These are phyloP conservation scores for Thaumatotibia leucotreta DNA, from an alignment of 1,140 invertebrate genomes.

Conservation along the genomic window DNA sequence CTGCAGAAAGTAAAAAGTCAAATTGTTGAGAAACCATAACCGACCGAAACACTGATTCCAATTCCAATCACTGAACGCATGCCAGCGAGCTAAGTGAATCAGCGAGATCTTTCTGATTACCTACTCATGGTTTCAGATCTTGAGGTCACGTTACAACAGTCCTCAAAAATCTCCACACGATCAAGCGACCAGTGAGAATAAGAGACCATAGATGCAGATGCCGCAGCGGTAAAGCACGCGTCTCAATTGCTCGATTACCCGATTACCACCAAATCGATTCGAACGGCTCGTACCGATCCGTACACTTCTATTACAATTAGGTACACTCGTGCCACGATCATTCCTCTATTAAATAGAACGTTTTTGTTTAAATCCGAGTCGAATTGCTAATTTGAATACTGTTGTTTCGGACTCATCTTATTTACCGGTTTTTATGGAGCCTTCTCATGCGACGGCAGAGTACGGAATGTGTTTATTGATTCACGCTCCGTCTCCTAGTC, in stretches of 20 bases:
- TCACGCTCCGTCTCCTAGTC: constrained; percentile 47
- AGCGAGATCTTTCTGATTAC: background rate
- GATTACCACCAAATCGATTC: constrained; percentile 62
- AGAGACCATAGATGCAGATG: constrained; percentile 12
- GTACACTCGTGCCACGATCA: constrained; percentile 53
- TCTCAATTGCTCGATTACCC: constrained; percentile 23
- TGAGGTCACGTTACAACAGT: background rate
- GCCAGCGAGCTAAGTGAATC: background rate
- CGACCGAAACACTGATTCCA: constrained; percentile 37
- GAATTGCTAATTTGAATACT: constrained; percentile 72
- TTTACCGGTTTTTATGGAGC: constrained; percentile 58
- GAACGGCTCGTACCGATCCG: constrained; percentile 47
- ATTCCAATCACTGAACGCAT: background rate
- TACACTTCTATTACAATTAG: constrained; percentile 29
- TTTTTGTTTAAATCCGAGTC: constrained; percentile 73
- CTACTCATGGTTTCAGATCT: background rate
- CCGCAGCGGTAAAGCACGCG: constrained; percentile 39
- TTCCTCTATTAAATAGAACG: constrained; percentile 72
- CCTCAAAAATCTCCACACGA: background rate
- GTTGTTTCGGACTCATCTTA: constrained; percentile 62
- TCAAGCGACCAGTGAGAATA: background rate
- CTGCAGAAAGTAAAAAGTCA: background rate
- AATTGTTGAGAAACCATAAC: constrained; percentile 24
- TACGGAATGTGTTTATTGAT: constrained; percentile 62
- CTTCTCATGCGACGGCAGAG: constrained; percentile 64